Conservation (phyloP, 2,888 invertebrate genomes). For the Hypolimnas misippus region DNA sequence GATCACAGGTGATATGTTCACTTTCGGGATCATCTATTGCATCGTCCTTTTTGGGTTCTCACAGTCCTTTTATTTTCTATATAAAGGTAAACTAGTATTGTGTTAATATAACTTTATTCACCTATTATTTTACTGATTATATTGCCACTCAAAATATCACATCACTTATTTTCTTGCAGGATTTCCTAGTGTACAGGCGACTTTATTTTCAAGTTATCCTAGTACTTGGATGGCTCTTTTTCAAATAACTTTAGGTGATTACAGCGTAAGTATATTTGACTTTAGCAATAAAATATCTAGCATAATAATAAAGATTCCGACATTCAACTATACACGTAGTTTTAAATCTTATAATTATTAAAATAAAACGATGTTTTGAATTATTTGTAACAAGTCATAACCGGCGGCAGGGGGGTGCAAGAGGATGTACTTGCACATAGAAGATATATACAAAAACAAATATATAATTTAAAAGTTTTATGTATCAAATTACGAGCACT, state of each 20-base stretch:
- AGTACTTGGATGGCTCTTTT: constrained; percentile 99
- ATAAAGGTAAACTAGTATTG: constrained; percentile 87
- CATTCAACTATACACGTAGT: not conserved
- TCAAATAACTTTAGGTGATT: constrained; percentile 98
- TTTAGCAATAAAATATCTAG: not conserved
- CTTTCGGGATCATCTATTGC: constrained; percentile 98
- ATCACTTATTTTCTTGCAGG: constrained; percentile 73
- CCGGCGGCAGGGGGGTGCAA: no score
- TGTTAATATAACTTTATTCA: not conserved
- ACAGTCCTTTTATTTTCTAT: constrained; percentile 97
- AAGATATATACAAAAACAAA: constrained; percentile 6
- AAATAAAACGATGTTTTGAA: no score
- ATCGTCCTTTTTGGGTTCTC: constrained; percentile 98
- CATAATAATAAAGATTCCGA: not conserved
- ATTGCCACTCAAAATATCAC: no score
- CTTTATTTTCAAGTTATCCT: constrained; percentile 92
- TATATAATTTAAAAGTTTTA: no score
- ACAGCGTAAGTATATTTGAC: constrained; percentile 89
- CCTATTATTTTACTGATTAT: no score
- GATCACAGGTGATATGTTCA: constrained; percentile 99
- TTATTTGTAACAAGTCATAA: no score
- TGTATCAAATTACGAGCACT: no score
- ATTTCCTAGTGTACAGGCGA: constrained; percentile 91
- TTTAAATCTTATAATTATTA: no score
- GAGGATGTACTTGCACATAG: not conserved